Percentiles rank a stretch among this genome's conserved stretches.
These are phyloP conservation scores for Bellardia pandia DNA, from an alignment of 2,888 invertebrate genomes.

Conservation along the genomic window DNA sequence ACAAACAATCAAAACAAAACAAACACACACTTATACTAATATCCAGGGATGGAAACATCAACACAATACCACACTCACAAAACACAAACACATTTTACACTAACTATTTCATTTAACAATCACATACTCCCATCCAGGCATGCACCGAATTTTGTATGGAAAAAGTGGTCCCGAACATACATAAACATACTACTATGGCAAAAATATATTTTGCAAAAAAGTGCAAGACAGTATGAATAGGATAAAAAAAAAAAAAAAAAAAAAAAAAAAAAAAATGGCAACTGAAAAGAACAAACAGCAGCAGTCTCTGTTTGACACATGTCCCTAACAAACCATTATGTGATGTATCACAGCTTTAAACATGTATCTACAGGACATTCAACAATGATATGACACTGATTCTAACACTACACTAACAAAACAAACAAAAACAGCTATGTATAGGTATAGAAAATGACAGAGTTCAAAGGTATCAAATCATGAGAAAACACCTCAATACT, in stretches of 20 bases:
- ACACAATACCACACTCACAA: too few species aligned
- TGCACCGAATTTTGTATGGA: too few species aligned
- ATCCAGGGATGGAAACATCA: too few species aligned
- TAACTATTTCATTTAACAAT: too few species aligned
- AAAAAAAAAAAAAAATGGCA: constrained; percentile 31
- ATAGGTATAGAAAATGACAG: neutral
- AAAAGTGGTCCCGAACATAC: too few species aligned
- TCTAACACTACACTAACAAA: neutral
- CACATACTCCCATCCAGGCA: too few species aligned
- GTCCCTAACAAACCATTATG: constrained; percentile 72
- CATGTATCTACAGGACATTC: constrained; percentile 66
- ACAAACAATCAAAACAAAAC: too few species aligned
- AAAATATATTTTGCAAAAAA: constrained; percentile 23
- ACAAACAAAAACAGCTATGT: neutral
- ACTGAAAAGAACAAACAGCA: constrained; percentile 55
- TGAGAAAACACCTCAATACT: neutral
- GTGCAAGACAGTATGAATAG: constrained; percentile 3
- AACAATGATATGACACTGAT: constrained; percentile 59
- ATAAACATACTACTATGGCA: too few species aligned
- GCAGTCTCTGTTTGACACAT: constrained; percentile 66
- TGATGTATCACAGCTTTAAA: constrained; percentile 70
- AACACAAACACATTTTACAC: too few species aligned
- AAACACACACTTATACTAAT: too few species aligned
- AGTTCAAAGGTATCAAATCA: neutral
- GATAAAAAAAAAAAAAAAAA: constrained; percentile 20